These are phyloP conservation scores for Heliconius hermathena DNA, from an alignment of 1,140 invertebrate species.

Conservation along the genomic window DNA sequence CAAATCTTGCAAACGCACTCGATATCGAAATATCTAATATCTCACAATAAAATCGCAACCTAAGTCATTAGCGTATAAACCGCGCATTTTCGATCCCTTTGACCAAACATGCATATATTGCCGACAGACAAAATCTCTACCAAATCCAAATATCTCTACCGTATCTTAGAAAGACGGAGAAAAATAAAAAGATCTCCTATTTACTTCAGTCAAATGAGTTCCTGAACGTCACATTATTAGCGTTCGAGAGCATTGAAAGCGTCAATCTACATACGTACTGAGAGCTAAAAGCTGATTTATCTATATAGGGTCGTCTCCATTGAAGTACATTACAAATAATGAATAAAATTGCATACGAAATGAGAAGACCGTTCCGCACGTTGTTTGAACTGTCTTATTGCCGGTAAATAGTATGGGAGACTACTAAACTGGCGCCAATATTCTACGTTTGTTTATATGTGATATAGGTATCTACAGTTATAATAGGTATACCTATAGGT, in stretches of 20 bases:
- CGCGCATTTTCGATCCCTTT: not conserved
- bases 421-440: slow-evolving; percentile 8
- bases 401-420: slow-evolving; percentile 58
- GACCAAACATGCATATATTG: slow-evolving; percentile 33
- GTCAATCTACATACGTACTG: slow-evolving; percentile 78
- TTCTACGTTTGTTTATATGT: slow-evolving; percentile 4
- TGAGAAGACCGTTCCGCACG: slow-evolving; percentile 65
- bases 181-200: slow-evolving; percentile 65
- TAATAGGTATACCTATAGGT: not conserved
- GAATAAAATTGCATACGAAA: slow-evolving; percentile 81
- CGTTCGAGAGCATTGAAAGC: slow-evolving; percentile 74
- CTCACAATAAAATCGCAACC: not conserved
- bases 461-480: not conserved
- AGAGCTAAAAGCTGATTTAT: slow-evolving; percentile 76
- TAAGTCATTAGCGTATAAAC: not conserved
- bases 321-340: slow-evolving; percentile 81
- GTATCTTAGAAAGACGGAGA: slow-evolving; percentile 64
- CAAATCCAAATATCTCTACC: slow-evolving; percentile 46
- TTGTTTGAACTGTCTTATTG: slow-evolving; percentile 63
- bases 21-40: not conserved
- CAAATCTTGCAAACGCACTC: not conserved
- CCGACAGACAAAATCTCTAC: slow-evolving; percentile 53
- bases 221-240: slow-evolving; percentile 69
- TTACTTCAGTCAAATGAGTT: slow-evolving; percentile 77
- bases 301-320: slow-evolving; percentile 73